Evolutionary conservation across 1,140 invertebrate genomes (phyloP).

Genomic region (Drosophila busckii): DNA sequence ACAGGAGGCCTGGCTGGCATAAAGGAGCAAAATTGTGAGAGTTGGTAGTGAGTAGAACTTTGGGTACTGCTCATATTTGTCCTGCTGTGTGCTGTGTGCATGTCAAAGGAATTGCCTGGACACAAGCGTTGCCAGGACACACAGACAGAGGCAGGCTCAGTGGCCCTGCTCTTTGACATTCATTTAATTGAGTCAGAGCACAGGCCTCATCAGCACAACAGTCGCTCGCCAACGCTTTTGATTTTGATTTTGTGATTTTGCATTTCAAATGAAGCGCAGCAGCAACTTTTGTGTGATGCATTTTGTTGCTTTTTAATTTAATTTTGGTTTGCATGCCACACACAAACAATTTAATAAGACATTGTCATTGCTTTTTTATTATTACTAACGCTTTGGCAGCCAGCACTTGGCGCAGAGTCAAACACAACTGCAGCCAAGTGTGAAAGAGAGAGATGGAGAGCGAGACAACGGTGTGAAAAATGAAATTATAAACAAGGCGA

Average conservation of each 20-base stretch:
- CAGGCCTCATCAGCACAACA: too few species aligned
- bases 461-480: conserved; percentile 64
- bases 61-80: conserved; percentile 28
- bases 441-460: conserved; percentile 14
- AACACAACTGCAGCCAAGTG: conserved; percentile 5
- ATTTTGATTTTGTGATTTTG: conserved; percentile 47
- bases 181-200: conserved; percentile 71
- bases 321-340: conserved; percentile 21
- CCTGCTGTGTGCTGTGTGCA: conserved; percentile 21
- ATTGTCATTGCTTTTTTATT: conserved; percentile 55
- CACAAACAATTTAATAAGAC: conserved; percentile 51
- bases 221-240: conserved; percentile 15
- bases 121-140: conserved; percentile 40
- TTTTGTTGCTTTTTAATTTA: conserved; percentile 54
- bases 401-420: conserved; percentile 9
- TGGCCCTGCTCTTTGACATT: conserved; percentile 67
- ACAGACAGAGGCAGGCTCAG: conserved; percentile 24
- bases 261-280: conserved; percentile 64
- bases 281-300: conserved; percentile 56
- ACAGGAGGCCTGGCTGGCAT: conserved; percentile 55
- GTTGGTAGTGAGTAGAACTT: too few species aligned
- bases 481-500: conserved; percentile 71
- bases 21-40: too few species aligned
- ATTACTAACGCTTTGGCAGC: conserved; percentile 69
- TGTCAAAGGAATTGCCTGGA: conserved; percentile 69